Evolutionary conservation across 2,113 vertebrate genomes (phyloP), one percentile per base, ranked within the genome.

Genomic region (Camelus dromedarius): DNA sequence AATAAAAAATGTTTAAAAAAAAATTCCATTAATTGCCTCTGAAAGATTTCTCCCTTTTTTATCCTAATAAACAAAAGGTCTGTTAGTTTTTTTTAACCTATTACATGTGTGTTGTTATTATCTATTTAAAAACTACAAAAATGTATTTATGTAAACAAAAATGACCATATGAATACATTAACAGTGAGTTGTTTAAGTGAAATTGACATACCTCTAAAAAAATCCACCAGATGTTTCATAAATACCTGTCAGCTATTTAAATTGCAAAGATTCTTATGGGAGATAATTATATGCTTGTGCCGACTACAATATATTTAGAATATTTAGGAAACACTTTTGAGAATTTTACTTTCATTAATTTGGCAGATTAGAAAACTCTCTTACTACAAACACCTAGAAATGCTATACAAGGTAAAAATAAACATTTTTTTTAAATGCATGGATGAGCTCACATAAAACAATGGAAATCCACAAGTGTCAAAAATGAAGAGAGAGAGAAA

Each of bases 231-330:
- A 56, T 93, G 50, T 83, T 96, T 95, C 82, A 24, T 91, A 95
- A 92, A 82, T 77, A 93, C n/a, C 52, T 96, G 62, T 60, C 77
- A 89, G 66, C 28, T 76, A 69, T 75, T 96, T 85, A 89, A 89
- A 76, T 91, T 76, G 81, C 54, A 11, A 11, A 75, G 13, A 62
- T 52, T 92, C 46, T 92, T 54, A 12, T 80, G 87, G 79, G 54
- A 97, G 91, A 93, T 67, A 38, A 58, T 26, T 67, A 11, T 35
- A 70, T 66, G 48, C 54, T 28, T 89, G 38, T 50, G n/a, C 11
- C 82, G 16, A 77, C 26, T 72, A 77, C 8, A 75, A 66, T 83
- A 72, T 85, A 86, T 82, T 85, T 95, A 35, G 56, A 92, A 87
- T 89, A 85, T 80, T 60, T 86, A 79, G 89, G 18, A 66, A 86